Evolutionary conservation across 1,140 invertebrate species (phyloP).

Genomic region (Cydia fagiglandana): DNA sequence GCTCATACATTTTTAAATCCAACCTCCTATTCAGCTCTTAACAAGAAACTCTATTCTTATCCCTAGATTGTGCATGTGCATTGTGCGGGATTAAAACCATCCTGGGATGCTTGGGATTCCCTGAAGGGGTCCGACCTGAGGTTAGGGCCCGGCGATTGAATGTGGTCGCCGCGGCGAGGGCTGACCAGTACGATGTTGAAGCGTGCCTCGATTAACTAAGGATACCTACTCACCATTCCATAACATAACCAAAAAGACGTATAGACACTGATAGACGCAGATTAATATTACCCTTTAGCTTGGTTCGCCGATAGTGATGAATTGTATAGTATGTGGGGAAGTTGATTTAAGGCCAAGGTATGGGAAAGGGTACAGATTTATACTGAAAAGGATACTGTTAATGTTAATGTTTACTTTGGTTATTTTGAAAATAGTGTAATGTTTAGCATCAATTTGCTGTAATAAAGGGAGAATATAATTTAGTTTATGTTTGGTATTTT

Average conservation of each 20-base stretch:
- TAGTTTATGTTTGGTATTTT: too few species aligned
- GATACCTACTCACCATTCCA: slow-evolving; percentile 29
- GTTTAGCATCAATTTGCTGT: background rate
- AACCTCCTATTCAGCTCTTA: slow-evolving; percentile 15
- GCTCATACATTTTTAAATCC: slow-evolving; percentile 25
- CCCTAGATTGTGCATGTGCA: slow-evolving; percentile 50
- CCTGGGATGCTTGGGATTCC: slow-evolving; percentile 46
- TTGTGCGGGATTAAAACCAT: slow-evolving; percentile 58
- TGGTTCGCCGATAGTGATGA: slow-evolving; percentile 5
- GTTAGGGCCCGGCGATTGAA: slow-evolving; percentile 60
- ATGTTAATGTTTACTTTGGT: background rate
- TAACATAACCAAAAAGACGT: background rate
- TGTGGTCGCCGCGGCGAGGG: slow-evolving; percentile 57
- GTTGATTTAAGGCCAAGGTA: slow-evolving; percentile 20
- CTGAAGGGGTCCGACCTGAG: slow-evolving; percentile 49
- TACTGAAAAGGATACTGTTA: slow-evolving; percentile 11
- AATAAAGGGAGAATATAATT: background rate
- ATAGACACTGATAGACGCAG: background rate
- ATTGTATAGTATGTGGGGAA: slow-evolving; percentile 11
- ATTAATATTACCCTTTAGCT: background rate
- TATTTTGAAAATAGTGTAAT: slow-evolving; percentile 3
- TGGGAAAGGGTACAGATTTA: slow-evolving; percentile 10
- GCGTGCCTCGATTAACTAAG: slow-evolving; percentile 57
- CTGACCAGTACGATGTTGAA: slow-evolving; percentile 44
- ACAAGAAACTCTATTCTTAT: slow-evolving; percentile 42